Evolutionary conservation across 2,888 invertebrate species (phyloP).

Genomic region (Polymixis lichenea): DNA sequence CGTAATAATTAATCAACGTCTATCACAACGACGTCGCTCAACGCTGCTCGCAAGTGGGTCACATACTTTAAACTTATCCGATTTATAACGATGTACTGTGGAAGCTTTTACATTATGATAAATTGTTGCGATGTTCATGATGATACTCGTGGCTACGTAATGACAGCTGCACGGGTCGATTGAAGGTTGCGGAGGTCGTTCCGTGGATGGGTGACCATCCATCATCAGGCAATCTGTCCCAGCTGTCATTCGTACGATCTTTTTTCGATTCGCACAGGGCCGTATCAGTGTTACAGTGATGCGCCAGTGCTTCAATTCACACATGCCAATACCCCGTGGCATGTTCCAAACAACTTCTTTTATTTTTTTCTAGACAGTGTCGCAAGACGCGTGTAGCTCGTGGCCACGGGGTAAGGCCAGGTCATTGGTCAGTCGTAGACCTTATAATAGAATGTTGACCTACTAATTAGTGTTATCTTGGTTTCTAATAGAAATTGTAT

Average conservation of each 20-base stretch:
- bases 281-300: no score
- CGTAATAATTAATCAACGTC: constrained; percentile 55
- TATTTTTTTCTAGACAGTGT: no score
- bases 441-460: no score
- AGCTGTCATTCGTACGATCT: background rate
- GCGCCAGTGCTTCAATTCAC: no score
- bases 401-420: no score
- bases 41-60: constrained; percentile 37
- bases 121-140: constrained; percentile 14
- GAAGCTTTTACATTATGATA: constrained; percentile 30
- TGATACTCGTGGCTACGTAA: background rate
- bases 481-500: no score
- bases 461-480: no score
- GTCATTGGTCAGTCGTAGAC: no score
- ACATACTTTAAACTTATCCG: constrained; percentile 50
- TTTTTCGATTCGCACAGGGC: background rate
- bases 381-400: no score
- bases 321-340: no score
- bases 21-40: constrained; percentile 34
- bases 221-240: fast-evolving
- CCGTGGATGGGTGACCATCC: background rate
- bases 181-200: background rate
- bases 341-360: no score
- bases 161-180: background rate
- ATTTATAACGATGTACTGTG: constrained; percentile 30